Base-by-base conservation (phyloP, 37 sponge, comb jelly and placozoan species). In the Haliclona indistincta region DNA sequence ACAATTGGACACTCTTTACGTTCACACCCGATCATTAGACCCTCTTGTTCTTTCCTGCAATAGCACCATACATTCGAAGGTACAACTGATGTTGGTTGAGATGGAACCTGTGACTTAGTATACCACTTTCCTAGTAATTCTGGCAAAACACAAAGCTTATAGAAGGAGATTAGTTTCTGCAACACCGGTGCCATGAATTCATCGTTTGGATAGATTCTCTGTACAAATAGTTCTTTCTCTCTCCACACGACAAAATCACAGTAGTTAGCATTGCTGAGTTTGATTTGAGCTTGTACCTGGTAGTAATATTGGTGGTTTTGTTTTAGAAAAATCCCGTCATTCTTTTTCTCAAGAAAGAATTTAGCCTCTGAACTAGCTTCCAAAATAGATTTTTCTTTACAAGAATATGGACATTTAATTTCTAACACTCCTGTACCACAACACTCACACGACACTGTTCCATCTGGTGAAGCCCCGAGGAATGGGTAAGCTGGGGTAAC, bases 401-500 rank as follows among this genome's bases (percentile, higher is more conserved):
- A 76, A 10, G 39, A 25, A 69, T 39, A 84, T 2, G 82, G 86
- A 60, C 86, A 70, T 55, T 86, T 86, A 7, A 86, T 63, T 53
- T 86, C 86, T 34, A 86, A 30, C 13, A 79, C 74, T 19, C 86
- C 86, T 25, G 13, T 3, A 28, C 80, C 86, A 64, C 74, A 79
- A 54, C 86, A 86, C n/a, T 25, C 49, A 56, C 84, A 86, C 17
- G 4, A 39, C 35, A 86, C 51, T 17, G 72, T 41, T 22, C 75
- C 75, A 65, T 86, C 77, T 37, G 80, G 86, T 40, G 80, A 73
- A 7, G 86, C 86, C 33, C 75, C 86, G 32, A 86, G 26, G 38
- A 67, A 73, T 23, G 86, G 80, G 26, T 47, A 64, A 25, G 56
- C 2, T 40, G 68, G 42, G 63, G 52, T 13, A 29, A 84, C 33